These are phyloP conservation scores for Trichogramma pretiosum DNA, from an alignment of 1,140 invertebrate genomes.

Conservation along the genomic window DNA sequence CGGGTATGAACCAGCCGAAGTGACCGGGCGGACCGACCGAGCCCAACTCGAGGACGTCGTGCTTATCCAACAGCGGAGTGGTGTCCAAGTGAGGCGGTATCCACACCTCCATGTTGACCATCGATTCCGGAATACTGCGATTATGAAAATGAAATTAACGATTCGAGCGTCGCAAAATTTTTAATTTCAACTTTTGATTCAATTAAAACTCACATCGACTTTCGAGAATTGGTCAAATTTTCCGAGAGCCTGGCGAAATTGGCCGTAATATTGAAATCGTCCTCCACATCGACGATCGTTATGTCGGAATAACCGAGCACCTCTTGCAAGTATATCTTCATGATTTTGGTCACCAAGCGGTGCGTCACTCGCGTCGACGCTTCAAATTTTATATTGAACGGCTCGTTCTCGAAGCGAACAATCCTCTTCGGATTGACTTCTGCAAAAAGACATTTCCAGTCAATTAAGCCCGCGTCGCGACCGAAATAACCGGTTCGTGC, in stretches of 20 bases:
- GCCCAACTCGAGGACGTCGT: slow-evolving; percentile 52
- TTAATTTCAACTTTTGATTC: slow-evolving; percentile 5
- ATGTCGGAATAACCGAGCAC: slow-evolving; percentile 56
- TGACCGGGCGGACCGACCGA: slow-evolving; percentile 54
- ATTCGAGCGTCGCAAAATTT: slow-evolving; percentile 8
- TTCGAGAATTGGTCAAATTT: slow-evolving; percentile 6
- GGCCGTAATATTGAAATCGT: slow-evolving; percentile 39
- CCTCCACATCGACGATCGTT: slow-evolving; percentile 39
- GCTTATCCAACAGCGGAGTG: slow-evolving; percentile 30
- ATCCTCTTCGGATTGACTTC: slow-evolving; percentile 35
- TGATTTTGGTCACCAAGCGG: slow-evolving; percentile 53
- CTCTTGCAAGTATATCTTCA: slow-evolving; percentile 56
- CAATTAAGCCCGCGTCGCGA: no score
- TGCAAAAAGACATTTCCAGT: slow-evolving; percentile 20
- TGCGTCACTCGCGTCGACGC: slow-evolving; percentile 52
- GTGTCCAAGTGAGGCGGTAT: slow-evolving; percentile 52
- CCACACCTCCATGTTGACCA: slow-evolving; percentile 68
- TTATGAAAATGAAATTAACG: slow-evolving; percentile 16
- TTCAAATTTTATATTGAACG: slow-evolving; percentile 43
- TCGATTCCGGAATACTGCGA: slow-evolving; percentile 46
- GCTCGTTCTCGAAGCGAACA: slow-evolving; percentile 24
- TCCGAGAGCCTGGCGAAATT: slow-evolving; percentile 31
- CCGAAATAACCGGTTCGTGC: no score
- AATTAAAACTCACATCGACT: slow-evolving; percentile 4
- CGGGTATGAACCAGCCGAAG: slow-evolving; percentile 65